Evolutionary conservation across 2,113 vertebrate genomes (phyloP).

Genomic region (Epinephelus cyanopodus): DNA sequence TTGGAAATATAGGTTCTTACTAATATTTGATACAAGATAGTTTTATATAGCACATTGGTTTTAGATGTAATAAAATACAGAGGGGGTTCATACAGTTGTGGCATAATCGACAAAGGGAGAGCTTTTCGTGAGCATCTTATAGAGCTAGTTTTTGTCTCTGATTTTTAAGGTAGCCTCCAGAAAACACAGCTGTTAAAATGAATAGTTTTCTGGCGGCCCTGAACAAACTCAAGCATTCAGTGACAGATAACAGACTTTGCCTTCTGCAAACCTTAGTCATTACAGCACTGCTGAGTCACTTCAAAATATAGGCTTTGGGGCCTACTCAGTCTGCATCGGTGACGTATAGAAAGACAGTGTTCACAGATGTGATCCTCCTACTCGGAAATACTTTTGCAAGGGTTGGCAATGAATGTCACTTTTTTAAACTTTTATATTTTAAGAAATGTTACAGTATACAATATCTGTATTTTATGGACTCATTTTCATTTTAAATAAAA

Average conservation of each 20-base stretch:
- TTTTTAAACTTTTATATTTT: background rate
- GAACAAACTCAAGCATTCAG: background rate
- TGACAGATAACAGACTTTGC: background rate
- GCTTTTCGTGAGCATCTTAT: background rate
- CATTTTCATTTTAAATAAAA: background rate
- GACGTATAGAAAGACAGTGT: background rate
- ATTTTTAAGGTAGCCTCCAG: background rate
- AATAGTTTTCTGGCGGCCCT: background rate
- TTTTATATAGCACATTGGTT: background rate
- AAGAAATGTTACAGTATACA: too few relatives aligned
- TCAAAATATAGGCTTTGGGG: background rate
- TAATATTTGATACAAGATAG: background rate
- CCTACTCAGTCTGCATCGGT: background rate
- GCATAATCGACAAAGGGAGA: background rate
- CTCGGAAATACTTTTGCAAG: background rate
- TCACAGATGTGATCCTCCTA: background rate
- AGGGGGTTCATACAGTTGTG: background rate
- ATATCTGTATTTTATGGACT: background rate
- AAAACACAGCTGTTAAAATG: conserved; percentile 3
- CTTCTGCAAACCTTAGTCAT: conserved; percentile 22
- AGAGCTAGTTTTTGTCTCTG: background rate
- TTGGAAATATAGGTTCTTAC: background rate
- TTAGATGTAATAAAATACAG: background rate
- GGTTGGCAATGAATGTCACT: background rate
- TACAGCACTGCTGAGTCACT: conserved; percentile 50